Percentiles rank a stretch among this genome's conserved stretches.
These are phyloP conservation scores for Myzus persicae DNA, from an alignment of 1,140 invertebrate genomes.

Conservation along the genomic window DNA sequence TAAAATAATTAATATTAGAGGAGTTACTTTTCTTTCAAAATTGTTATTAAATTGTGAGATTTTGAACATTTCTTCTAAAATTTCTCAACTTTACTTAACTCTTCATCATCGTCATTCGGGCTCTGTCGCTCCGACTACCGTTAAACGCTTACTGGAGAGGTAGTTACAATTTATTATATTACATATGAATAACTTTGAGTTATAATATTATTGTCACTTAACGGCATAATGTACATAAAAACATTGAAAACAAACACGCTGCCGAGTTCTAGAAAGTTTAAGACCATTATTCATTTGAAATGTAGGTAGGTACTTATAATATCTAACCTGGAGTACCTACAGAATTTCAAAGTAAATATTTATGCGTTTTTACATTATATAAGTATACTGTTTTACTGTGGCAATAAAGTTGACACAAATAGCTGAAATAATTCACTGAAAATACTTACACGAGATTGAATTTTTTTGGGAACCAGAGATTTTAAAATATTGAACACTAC, in stretches of 20 bases:
- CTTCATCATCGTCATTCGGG: too few species aligned
- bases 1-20: not conserved
- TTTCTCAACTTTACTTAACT: too few species aligned
- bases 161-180: too few species aligned
- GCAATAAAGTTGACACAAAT: not conserved
- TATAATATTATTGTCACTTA: not conserved
- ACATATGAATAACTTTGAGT: not conserved
- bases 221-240: not conserved
- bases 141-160: too few species aligned
- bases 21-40: too few species aligned
- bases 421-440: not conserved
- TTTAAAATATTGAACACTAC: constrained; percentile 30
- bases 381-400: not conserved
- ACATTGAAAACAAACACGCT: not conserved
- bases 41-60: too few species aligned
- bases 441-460: constrained; percentile 37
- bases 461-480: constrained; percentile 48
- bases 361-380: not conserved
- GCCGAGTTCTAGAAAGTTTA: not conserved
- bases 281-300: not conserved
- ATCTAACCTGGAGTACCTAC: not conserved
- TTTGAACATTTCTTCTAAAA: too few species aligned
- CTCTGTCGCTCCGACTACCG: too few species aligned
- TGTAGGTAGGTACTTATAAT: not conserved
- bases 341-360: not conserved